Conservation (phyloP, 2,888 invertebrate species). For the Carterocephalus palaemon region DNA sequence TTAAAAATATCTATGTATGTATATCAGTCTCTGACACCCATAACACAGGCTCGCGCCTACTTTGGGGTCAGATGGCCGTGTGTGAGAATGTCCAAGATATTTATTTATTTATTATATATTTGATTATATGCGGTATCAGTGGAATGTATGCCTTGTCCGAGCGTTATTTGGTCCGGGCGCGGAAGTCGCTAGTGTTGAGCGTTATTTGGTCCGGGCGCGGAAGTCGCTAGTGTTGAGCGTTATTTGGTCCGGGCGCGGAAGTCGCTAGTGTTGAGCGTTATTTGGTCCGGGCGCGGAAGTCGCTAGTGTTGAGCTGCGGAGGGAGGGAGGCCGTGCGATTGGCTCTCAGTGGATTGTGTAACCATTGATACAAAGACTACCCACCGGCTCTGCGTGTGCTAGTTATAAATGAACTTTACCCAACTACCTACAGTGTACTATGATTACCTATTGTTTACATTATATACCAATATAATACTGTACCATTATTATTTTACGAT, state of each 20-base stretch:
- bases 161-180: too few species aligned
- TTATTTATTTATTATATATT: too few species aligned
- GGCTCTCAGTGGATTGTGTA: conserved; percentile 33
- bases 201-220: too few species aligned
- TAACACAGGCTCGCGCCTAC: too few species aligned
- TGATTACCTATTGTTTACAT: conserved; percentile 37
- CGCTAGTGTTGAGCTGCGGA: background rate
- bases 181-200: too few species aligned
- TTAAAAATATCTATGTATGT: too few species aligned
- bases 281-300: conserved; percentile 14
- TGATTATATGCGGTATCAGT: too few species aligned
- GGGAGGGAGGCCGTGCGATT: conserved; percentile 16
- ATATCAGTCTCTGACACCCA: too few species aligned
- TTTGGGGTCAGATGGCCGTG: too few species aligned
- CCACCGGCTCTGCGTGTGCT: conserved; percentile 33
- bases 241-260: background rate
- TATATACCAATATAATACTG: conserved; percentile 41
- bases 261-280: background rate
- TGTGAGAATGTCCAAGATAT: too few species aligned
- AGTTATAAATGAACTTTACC: conserved; percentile 37
- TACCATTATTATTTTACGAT: conserved; percentile 42
- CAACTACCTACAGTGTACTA: conserved; percentile 48
- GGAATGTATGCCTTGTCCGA: too few species aligned
- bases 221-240: too few species aligned
- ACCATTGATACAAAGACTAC: conserved; percentile 34